phyloP scores from a whole-genome alignment of 2,113 vertebrate species.

The Ariopsis seemanni region DNA sequence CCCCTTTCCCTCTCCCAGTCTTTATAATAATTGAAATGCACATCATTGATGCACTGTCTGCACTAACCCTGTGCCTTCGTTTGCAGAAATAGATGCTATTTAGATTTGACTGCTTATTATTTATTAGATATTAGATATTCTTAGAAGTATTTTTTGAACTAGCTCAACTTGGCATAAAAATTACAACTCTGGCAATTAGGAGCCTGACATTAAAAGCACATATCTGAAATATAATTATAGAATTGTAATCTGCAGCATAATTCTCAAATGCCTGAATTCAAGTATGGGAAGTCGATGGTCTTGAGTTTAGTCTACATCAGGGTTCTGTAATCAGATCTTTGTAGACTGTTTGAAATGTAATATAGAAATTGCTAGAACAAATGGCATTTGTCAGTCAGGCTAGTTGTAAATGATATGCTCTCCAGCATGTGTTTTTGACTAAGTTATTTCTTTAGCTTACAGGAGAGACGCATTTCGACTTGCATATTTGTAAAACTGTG shows the following conservation, averaged over 20 bases:
- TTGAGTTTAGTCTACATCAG: not conserved
- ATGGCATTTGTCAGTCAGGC: slow-evolving; percentile 41
- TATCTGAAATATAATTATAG: not conserved
- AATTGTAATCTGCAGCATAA: not conserved
- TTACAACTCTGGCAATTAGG: not conserved
- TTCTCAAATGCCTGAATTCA: not conserved
- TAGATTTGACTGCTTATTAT: not conserved
- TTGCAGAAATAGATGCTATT: not conserved
- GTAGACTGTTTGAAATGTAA: not conserved
- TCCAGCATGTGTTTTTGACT: slow-evolving; percentile 38
- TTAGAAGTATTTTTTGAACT: not conserved
- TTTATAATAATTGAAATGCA: not conserved
- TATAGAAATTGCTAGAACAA: slow-evolving; percentile 64
- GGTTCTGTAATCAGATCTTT: not conserved
- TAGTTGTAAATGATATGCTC: slow-evolving; percentile 61
- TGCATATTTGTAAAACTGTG: not conserved
- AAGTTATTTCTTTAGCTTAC: slow-evolving; percentile 48
- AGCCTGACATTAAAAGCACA: not conserved
- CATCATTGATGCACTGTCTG: not conserved
- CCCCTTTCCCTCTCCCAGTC: not conserved
- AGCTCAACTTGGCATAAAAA: not conserved
- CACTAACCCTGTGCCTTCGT: not conserved
- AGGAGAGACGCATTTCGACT: not conserved
- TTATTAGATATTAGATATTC: not conserved
- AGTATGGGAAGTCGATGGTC: not conserved